Evolutionary conservation across 92 coral and sea anemone genomes (phyloP).

Genomic region (Porites lobata): DNA sequence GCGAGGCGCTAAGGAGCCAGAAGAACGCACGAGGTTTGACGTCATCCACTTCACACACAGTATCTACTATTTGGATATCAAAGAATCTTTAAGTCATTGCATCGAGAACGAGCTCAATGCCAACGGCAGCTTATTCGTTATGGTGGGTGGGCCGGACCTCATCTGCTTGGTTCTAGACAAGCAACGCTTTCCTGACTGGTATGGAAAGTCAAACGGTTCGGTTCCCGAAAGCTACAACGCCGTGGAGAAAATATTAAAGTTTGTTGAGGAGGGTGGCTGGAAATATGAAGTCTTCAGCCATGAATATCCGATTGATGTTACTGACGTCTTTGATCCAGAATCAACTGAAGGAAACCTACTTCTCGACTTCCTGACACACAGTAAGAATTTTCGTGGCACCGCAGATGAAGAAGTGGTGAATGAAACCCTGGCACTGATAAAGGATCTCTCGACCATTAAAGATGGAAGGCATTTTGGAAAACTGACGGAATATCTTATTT

Average conservation of each 20-base stretch:
- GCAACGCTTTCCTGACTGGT: background rate
- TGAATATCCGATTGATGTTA: conserved; percentile 33
- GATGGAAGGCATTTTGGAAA: conserved; percentile 40
- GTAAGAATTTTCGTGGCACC: too few relatives aligned
- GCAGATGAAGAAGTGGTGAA: background rate
- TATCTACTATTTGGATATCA: conserved; percentile 42
- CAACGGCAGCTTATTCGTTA: conserved; percentile 11
- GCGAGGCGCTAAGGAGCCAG: background rate
- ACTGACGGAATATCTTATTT: conserved; percentile 1
- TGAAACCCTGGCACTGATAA: conserved; percentile 16
- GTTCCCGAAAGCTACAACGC: background rate
- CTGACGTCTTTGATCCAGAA: conserved; percentile 37
- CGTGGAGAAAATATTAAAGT: background rate
- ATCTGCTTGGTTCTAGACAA: too few relatives aligned
- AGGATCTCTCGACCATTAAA: conserved; percentile 12
- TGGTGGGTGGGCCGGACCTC: background rate
- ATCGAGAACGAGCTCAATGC: conserved; percentile 17
- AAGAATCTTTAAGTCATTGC: conserved; percentile 24
- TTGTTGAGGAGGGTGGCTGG: conserved; percentile 36
- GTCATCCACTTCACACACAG: conserved; percentile 59
- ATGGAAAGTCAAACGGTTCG: background rate
- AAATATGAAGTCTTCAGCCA: conserved; percentile 21
- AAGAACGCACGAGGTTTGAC: conserved; percentile 28
- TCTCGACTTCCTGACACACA: conserved; percentile 30
- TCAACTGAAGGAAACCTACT: conserved; percentile 52